A percentile compares a stretch with the other conserved stretches of the same genome.
These are phyloP conservation scores for Oceanodroma tethys DNA, from an alignment of 2,113 vertebrate genomes.

Conservation along the genomic window DNA sequence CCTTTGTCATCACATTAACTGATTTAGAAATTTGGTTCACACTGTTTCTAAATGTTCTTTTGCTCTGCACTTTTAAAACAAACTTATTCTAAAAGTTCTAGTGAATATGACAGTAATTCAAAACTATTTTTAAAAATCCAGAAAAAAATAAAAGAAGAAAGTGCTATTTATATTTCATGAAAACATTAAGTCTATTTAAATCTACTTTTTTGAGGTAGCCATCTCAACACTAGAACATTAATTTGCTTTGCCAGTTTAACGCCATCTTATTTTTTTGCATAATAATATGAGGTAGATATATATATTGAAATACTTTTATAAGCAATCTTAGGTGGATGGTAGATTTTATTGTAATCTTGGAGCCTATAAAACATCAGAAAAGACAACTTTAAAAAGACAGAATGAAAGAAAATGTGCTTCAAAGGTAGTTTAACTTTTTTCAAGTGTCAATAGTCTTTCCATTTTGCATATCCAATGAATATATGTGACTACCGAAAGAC, in stretches of 20 bases:
- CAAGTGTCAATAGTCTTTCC: neutral
- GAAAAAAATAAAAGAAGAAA: neutral
- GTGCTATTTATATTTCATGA: neutral
- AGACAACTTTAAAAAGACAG: neutral
- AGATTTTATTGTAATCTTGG: neutral
- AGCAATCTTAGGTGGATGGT: neutral
- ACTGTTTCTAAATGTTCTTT: conserved; percentile 17
- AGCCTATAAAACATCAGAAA: neutral
- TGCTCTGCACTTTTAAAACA: neutral
- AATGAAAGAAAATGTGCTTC: neutral
- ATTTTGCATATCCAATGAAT: neutral
- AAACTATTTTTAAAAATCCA: neutral
- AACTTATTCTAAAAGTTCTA: neutral
- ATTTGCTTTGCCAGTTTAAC: neutral
- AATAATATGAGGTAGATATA: neutral
- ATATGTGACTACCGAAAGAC: neutral
- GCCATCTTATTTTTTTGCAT: neutral
- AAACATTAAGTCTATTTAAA: neutral
- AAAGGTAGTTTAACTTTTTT: neutral
- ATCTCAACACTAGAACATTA: neutral
- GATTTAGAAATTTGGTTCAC: conserved; percentile 14
- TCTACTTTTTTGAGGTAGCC: neutral
- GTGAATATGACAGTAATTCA: neutral
- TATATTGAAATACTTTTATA: neutral
- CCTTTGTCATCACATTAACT: conserved; percentile 9